phyloP scores from a whole-genome alignment of 1,140 invertebrate genomes.

The Acromyrmex heyeri region DNA sequence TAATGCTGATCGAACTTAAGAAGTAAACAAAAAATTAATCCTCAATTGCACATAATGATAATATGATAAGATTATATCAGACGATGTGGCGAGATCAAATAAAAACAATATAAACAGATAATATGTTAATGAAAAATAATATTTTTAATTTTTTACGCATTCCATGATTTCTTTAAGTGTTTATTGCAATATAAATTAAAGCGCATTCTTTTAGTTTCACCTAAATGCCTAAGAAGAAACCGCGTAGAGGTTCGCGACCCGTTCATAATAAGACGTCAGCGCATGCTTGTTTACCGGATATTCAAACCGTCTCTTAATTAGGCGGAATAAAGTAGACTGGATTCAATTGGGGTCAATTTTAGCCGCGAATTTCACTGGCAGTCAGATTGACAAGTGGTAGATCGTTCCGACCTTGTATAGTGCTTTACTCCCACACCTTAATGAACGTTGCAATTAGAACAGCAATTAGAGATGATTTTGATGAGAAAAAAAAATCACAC shows the following conservation, averaged over 20 bases:
- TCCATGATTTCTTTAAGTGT: not conserved
- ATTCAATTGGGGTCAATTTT: conserved; percentile 53
- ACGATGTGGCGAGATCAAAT: not conserved
- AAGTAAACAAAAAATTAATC: conserved; percentile 6
- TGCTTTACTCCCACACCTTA: conserved; percentile 35
- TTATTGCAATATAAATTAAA: not conserved
- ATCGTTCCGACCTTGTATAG: conserved; percentile 49
- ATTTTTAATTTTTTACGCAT: conserved; percentile 10
- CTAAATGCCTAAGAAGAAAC: not conserved
- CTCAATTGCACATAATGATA: not conserved
- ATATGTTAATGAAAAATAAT: conserved; percentile 1
- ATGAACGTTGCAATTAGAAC: conserved; percentile 12
- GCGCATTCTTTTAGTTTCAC: not conserved
- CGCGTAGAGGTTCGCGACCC: not conserved
- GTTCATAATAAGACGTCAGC: not conserved
- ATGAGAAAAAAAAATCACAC: conserved; percentile 10
- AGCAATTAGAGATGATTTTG: conserved; percentile 27
- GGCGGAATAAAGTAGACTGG: conserved; percentile 43
- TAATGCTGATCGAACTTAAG: not conserved
- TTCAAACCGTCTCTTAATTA: conserved; percentile 50
- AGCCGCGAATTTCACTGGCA: conserved; percentile 47
- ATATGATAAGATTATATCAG: conserved; percentile 19
- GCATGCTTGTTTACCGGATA: conserved; percentile 53
- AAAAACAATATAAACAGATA: not conserved
- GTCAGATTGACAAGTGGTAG: conserved; percentile 54